Conservation (phyloP, 35 echinoderm and acorn worm species). For the Diadema setosum region DNA sequence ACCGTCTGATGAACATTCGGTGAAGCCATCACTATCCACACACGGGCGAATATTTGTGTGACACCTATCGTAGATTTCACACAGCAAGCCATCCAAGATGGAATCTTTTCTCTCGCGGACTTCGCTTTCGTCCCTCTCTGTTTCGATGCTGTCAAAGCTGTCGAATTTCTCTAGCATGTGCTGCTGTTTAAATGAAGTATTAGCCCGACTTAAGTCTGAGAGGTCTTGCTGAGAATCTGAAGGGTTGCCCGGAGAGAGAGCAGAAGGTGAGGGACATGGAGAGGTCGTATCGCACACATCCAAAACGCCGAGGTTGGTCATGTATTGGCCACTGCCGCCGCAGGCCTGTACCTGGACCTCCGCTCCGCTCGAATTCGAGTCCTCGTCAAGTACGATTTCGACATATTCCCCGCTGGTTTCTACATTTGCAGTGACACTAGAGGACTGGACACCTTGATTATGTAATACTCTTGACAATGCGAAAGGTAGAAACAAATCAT, state of each 20-base stretch:
- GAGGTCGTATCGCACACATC: background rate
- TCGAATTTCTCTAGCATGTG: background rate
- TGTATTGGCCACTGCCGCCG: background rate
- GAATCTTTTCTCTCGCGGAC: constrained; percentile 29
- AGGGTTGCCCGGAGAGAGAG: background rate
- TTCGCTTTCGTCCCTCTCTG: background rate
- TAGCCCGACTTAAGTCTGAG: background rate
- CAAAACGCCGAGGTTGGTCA: background rate
- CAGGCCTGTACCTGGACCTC: background rate
- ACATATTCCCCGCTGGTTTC: constrained; percentile 18
- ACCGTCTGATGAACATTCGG: constrained; percentile 94
- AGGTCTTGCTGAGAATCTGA: background rate
- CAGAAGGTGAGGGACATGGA: background rate
- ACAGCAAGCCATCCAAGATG: constrained; percentile 89
- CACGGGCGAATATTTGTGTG: constrained; percentile 43
- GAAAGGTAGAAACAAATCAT: constrained; percentile 11
- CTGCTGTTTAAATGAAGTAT: background rate
- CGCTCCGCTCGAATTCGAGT: background rate
- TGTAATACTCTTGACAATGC: background rate
- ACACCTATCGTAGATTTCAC: constrained; percentile 92
- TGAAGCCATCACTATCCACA: constrained; percentile 95
- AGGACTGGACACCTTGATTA: background rate
- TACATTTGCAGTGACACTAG: background rate
- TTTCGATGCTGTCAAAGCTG: constrained; percentile 28
- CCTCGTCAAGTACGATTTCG: constrained; percentile 7